Base-by-base conservation (phyloP, 2,888 invertebrate species). In the Cephus nigrinus region DNA sequence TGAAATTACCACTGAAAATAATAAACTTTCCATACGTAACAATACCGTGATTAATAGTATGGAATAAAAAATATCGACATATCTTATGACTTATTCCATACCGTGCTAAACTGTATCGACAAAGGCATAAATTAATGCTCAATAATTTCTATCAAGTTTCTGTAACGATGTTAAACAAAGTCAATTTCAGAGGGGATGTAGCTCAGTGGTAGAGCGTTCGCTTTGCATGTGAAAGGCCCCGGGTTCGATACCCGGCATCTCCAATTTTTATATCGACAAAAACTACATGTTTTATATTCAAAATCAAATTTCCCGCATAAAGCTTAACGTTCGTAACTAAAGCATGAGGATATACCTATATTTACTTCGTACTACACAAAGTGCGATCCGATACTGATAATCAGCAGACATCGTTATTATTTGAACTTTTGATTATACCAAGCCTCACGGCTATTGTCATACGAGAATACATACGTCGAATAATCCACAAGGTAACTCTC, bases 181-280 rank as follows among this genome's bases (percentile, higher is more conserved):
- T 15, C 0, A 15, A 55, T 9, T 9, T 23, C 9, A 5, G 0
- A 9, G 94, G 94, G 94, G 97, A 96, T 97, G 96, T 97, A 97
- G 97, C 97, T 97, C 97, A 97, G 97, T 97, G 97, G 97, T 97
- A 97, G 97, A 97, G 97, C 97, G 97, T 97, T 97, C 97, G 97
- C 97, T 97, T 97, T 97, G 97, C 97, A 97, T 97, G 97, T 97
- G 97, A 97, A 97, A 97, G 97, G 97, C 96, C 97, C 97, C 96
- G 97, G 97, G 97, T 97, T 97, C 97, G 96, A 97, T 97, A 97
- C 97, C 97, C 97, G 96, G 97, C 96, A 96, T 96, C 96, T 95
- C 96, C 96, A 95, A 88, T 91, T 88, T 90, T 91, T 90, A 23
- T 55, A 23, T 55, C 55, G 23, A 2, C 23, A 9, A 55, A 55